Evolutionary conservation across 2,888 invertebrate species (phyloP).

Genomic region (Vandiemenella viatica): DNA sequence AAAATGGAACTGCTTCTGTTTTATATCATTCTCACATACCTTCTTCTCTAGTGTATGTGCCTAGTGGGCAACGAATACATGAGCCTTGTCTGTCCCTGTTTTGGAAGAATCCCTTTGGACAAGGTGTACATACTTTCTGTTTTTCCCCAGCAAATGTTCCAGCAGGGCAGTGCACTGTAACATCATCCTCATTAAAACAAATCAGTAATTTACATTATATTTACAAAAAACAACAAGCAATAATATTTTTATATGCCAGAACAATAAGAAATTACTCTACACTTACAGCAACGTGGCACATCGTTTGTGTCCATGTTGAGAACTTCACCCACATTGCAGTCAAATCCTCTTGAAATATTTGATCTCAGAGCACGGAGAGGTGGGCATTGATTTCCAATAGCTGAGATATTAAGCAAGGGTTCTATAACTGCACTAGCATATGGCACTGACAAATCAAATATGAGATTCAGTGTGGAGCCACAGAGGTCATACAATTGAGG

Average conservation of each 20-base stretch:
- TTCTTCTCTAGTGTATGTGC: conserved; percentile 82
- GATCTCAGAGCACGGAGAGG: conserved; percentile 76
- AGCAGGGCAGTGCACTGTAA: conserved; percentile 86
- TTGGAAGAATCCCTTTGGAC: conserved; percentile 86
- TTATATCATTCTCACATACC: conserved; percentile 24
- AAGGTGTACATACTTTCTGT: conserved; percentile 80
- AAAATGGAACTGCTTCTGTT: no score
- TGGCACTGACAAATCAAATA: conserved; percentile 87
- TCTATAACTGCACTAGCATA: conserved; percentile 82
- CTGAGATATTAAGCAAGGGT: conserved; percentile 71
- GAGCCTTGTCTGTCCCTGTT: conserved; percentile 79
- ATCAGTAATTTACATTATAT: not conserved
- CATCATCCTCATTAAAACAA: no score
- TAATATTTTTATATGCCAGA: no score
- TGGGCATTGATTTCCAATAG: conserved; percentile 85
- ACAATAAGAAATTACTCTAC: no score
- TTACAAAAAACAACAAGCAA: no score
- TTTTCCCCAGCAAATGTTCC: conserved; percentile 86
- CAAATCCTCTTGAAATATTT: conserved; percentile 73
- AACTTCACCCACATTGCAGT: conserved; percentile 86
- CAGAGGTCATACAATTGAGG: conserved; percentile 88
- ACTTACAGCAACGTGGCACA: conserved; percentile 81
- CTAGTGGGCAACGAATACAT: conserved; percentile 80
- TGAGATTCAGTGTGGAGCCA: conserved; percentile 81
- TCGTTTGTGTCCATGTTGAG: conserved; percentile 84